Evolutionary conservation across 2,113 vertebrate species (phyloP), one percentile per base, ranked within the genome.

Genomic region (Phaethornis superciliosus): DNA sequence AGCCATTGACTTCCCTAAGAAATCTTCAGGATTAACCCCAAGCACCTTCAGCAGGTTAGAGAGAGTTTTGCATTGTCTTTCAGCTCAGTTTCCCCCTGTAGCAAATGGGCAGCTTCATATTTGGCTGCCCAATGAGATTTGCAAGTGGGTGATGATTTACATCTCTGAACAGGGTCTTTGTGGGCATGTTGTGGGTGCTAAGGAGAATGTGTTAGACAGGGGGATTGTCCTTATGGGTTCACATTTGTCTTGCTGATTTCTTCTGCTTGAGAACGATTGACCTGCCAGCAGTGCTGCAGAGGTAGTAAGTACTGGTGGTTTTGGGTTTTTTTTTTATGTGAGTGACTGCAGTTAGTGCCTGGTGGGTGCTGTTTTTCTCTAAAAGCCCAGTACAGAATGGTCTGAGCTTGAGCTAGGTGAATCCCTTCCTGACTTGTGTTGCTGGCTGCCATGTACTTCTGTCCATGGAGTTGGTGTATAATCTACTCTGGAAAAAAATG

Each of bases 221-320:
- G 6, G 5, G 5, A 23, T 75, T 33, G 44, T 18, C 20, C 19
- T 44, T n/a, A 19, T 24, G 52, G 28, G 30, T 11, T 72, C 10
- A 20, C 9, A 13, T 28, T 85, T 22, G 2, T 54, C 12, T 37
- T 52, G 28, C 10, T 60, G 49, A 24, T 13, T 5, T 59, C 17
- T 20, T 22, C 58, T 65, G 30, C 8, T 17, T 47, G 65, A 62
- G 52, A 23, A 35, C 1, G 6, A 22, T 3, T 0, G 1, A 51
- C n/a, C 28, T 77, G 18, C n/a, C 3, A 11, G 71, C 30, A 11
- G 56, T 15, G n/a, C 56, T 89, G 37, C 69, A 27, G 54, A 42
- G 21, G 17, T 12, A 17, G 5, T 70, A 35, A n/a, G 64, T 21
- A 40, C 40, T 40, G 40, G 40, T 40, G 40, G 11, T 4, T 13